Evolutionary conservation across 2,888 invertebrate genomes (phyloP).

Genomic region (Hanleya hanleyi): DNA sequence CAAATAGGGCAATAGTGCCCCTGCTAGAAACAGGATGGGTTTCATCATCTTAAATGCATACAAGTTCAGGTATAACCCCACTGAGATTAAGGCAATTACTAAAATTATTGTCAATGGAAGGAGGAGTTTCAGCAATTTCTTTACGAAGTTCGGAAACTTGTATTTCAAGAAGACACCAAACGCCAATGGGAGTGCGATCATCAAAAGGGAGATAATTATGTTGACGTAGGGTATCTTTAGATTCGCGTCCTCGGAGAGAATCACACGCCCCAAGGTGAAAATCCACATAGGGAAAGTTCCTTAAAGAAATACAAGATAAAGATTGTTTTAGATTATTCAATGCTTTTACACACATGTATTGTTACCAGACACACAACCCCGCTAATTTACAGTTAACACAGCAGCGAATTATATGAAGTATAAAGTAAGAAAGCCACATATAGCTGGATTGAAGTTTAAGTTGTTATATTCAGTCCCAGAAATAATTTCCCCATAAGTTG

Average conservation of each 20-base stretch:
- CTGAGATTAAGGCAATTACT: conserved; percentile 87
- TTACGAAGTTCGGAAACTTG: conserved; percentile 79
- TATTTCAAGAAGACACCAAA: conserved; percentile 67
- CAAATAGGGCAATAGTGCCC: conserved; percentile 64
- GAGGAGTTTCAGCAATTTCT: conserved; percentile 78
- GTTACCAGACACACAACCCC: no score
- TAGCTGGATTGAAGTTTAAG: no score
- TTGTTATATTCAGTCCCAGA: no score
- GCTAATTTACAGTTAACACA: no score
- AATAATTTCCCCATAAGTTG: no score
- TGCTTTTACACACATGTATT: no score
- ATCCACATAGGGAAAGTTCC: conserved; percentile 93
- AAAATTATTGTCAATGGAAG: conserved; percentile 88
- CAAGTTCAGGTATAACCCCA: conserved; percentile 91
- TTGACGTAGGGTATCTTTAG: conserved; percentile 85
- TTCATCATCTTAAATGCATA: conserved; percentile 92
- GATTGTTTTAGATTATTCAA: no score
- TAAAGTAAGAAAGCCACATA: no score
- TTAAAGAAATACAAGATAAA: conserved; percentile 75
- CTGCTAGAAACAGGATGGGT: conserved; percentile 55
- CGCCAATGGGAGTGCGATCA: conserved; percentile 84
- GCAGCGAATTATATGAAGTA: no score
- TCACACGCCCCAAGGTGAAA: conserved; percentile 86
- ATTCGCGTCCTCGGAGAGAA: conserved; percentile 78
- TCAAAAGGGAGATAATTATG: conserved; percentile 83